phyloP scores from a whole-genome alignment of 2,113 vertebrate species.

The Carlito syrichta region DNA sequence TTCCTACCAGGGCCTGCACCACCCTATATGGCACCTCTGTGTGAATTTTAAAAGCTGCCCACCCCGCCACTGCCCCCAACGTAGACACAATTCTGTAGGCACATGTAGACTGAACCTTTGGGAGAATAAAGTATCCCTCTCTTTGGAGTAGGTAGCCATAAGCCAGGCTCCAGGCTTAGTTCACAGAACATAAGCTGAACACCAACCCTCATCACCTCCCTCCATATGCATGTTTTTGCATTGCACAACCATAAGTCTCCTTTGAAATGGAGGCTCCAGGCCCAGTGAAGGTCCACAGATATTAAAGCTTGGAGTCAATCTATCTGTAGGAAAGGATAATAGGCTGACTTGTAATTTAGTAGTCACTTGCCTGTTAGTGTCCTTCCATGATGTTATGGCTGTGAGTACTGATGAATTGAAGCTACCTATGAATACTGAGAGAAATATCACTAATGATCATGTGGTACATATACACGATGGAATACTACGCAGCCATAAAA shows the following conservation, averaged over 20 bases:
- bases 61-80: background rate
- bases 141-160: background rate
- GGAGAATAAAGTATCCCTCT: background rate
- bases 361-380: fast-evolving
- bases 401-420: fast-evolving
- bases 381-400: background rate
- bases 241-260: background rate
- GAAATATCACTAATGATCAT: background rate
- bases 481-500: too few relatives aligned
- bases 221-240: background rate
- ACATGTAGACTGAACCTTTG: background rate
- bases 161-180: background rate
- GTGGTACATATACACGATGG: too few relatives aligned
- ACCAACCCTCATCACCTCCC: background rate
- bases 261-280: background rate
- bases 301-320: background rate
- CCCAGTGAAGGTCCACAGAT: background rate
- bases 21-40: background rate
- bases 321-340: background rate
- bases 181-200: background rate
- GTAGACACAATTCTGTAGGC: background rate
- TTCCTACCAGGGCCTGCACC: background rate
- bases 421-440: background rate
- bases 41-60: background rate
- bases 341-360: background rate